phyloP scores from a whole-genome alignment of 2,797 vertebrate genomes.

The Scyliorhinus canicula region DNA sequence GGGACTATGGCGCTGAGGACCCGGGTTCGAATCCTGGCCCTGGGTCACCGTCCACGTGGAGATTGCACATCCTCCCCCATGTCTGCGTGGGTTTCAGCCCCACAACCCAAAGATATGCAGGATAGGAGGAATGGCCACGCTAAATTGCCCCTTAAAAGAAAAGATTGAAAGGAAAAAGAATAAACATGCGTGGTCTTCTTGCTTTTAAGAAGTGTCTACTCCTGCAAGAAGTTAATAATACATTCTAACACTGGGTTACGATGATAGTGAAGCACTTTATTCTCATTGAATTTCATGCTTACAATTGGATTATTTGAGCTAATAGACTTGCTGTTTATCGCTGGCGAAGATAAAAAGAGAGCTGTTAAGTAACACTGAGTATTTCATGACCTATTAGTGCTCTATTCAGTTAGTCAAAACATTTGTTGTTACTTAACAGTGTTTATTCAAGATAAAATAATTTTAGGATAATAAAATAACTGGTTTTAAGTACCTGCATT shows the following conservation, averaged over 20 bases:
- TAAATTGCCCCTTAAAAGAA: too few relatives aligned
- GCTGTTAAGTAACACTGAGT: not conserved
- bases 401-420: not conserved
- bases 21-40: too few relatives aligned
- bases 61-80: too few relatives aligned
- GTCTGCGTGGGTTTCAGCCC: too few relatives aligned
- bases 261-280: not conserved
- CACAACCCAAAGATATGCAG: too few relatives aligned
- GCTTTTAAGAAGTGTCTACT: not conserved
- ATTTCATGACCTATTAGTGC: not conserved
- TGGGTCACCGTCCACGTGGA: too few relatives aligned
- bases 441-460: slow-evolving; percentile 6
- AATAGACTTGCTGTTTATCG: not conserved
- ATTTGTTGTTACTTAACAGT: not conserved
- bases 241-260: not conserved
- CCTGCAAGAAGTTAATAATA: not conserved
- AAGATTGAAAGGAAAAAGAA: not conserved
- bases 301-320: not conserved
- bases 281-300: not conserved
- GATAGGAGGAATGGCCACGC: too few relatives aligned
- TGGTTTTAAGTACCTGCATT: not conserved
- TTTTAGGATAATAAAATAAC: not conserved
- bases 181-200: not conserved
- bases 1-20: too few relatives aligned
- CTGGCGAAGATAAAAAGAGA: not conserved